phyloP scores from a whole-genome alignment of 1,140 invertebrate species.

The Linepithema humile region DNA sequence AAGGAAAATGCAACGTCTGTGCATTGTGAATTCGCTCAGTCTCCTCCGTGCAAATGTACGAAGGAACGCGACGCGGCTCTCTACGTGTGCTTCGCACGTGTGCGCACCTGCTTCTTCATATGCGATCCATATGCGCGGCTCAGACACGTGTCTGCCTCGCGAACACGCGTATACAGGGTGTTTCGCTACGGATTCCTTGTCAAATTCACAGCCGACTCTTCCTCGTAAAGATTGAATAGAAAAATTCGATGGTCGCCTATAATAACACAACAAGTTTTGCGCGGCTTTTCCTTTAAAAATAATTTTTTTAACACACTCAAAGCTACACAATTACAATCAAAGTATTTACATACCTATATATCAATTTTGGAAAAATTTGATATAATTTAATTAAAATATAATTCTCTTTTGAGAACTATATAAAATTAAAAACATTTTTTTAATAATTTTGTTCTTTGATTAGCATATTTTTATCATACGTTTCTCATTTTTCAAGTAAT shows the following conservation, averaged over 20 bases:
- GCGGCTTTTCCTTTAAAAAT: neutral
- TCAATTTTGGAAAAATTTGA: no score
- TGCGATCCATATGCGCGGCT: conserved; percentile 29
- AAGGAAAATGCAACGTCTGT: conserved; percentile 35
- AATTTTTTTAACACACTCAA: neutral
- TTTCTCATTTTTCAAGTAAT: neutral
- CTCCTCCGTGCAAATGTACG: conserved; percentile 33
- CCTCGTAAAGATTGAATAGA: neutral
- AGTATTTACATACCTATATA: no score
- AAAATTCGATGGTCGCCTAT: neutral
- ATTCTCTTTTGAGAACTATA: neutral
- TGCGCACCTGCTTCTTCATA: neutral
- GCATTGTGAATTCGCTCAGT: conserved; percentile 66
- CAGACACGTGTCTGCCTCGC: conserved; percentile 15
- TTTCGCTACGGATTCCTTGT: conserved; percentile 15
- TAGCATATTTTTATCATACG: neutral
- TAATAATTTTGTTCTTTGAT: neutral
- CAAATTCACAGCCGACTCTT: neutral
- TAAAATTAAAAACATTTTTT: neutral
- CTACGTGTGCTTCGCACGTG: neutral
- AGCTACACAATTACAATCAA: no score
- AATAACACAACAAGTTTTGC: neutral
- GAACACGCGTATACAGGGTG: neutral
- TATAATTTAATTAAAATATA: neutral
- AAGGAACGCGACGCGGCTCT: conserved; percentile 29